These are phyloP conservation scores for Pararge aegeria DNA, from an alignment of 1,140 invertebrate species.

Conservation along the genomic window DNA sequence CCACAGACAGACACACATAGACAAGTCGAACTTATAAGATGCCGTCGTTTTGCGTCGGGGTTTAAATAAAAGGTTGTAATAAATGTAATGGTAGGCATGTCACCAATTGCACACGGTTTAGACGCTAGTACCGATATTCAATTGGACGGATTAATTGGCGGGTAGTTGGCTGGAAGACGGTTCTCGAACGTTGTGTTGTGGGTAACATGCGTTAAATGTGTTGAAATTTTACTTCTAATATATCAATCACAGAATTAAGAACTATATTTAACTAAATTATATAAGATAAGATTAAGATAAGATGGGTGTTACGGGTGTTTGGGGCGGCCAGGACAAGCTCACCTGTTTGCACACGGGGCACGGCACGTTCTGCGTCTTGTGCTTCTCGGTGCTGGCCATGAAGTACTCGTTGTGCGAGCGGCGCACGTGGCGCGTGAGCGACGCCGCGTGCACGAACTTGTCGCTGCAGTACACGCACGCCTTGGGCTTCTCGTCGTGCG, in stretches of 20 bases:
- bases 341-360: slow-evolving; percentile 89
- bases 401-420: slow-evolving; percentile 89
- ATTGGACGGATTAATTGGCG: slow-evolving; percentile 60
- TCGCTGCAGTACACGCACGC: slow-evolving; percentile 91
- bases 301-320: no score
- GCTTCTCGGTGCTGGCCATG: slow-evolving; percentile 79
- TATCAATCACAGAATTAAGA: no score
- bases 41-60: no score
- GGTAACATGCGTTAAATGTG: background rate
- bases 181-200: slow-evolving; percentile 1
- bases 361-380: slow-evolving; percentile 84
- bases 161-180: slow-evolving; percentile 11
- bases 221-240: no score
- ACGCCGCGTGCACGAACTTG: slow-evolving; percentile 90
- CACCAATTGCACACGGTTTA: no score
- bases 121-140: slow-evolving; percentile 48
- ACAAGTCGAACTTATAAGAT: no score
- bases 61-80: no score
- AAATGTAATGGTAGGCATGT: no score
- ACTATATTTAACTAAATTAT: no score
- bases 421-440: slow-evolving; percentile 90
- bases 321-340: no score
- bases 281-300: no score
- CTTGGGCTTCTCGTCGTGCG: slow-evolving; percentile 90
- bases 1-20: no score